Percentiles rank a stretch among this genome's conserved stretches.
These are phyloP conservation scores for Champsocephalus esox DNA, from an alignment of 2,797 vertebrate genomes.

Conservation along the genomic window DNA sequence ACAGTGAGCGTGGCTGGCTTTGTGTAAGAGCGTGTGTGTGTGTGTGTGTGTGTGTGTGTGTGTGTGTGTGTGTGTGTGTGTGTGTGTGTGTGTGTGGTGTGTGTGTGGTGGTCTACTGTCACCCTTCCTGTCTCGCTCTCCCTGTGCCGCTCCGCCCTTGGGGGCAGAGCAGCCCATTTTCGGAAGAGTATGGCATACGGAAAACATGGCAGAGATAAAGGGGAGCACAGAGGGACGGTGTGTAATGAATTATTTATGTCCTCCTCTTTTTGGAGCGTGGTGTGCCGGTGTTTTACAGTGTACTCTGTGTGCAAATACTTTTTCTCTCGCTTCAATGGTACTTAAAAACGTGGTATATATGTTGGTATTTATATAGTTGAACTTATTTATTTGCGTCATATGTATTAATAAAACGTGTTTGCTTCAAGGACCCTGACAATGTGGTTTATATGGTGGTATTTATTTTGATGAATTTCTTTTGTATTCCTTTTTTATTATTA, in stretches of 20 bases:
- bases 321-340: not conserved
- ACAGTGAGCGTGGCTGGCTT: constrained; percentile 36
- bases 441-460: too few relatives aligned
- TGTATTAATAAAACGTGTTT: not conserved
- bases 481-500: not conserved
- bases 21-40: constrained; percentile 24
- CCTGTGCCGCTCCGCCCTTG: constrained; percentile 22
- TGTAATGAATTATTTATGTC: constrained; percentile 66
- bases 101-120: constrained; percentile 41
- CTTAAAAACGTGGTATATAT: not conserved
- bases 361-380: too few relatives aligned
- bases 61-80: constrained; percentile 16
- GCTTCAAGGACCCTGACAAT: too few relatives aligned
- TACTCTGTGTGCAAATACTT: not conserved
- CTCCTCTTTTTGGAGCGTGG: constrained; percentile 23
- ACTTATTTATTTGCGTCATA: not conserved
- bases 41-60: constrained; percentile 20
- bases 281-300: constrained; percentile 12
- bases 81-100: constrained; percentile 13
- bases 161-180: constrained; percentile 58
- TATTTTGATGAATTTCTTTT: not conserved
- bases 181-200: constrained; percentile 46
- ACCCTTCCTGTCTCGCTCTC: constrained; percentile 53
- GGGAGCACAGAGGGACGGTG: constrained; percentile 28
- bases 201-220: constrained; percentile 59